Conservation (phyloP, 2,797 vertebrate species). For the Gastrophryne carolinensis region DNA sequence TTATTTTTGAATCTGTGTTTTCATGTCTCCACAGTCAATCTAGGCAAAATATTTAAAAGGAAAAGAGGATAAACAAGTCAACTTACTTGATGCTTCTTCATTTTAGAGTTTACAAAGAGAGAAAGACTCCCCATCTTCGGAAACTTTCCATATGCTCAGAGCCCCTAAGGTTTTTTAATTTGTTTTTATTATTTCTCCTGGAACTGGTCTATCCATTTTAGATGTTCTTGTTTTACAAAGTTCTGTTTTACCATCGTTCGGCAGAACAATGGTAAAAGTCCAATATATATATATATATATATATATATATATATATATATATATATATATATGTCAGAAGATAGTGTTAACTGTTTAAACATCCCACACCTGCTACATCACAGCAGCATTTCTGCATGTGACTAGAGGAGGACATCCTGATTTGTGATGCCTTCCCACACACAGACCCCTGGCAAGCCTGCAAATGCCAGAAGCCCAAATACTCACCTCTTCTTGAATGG, state of each 20-base stretch:
- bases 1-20: constrained; percentile 55
- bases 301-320: too few species aligned
- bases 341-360: too few species aligned
- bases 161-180: constrained; percentile 91
- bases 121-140: constrained; percentile 98
- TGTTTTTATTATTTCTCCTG: constrained; percentile 77
- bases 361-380: too few species aligned
- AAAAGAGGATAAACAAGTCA: constrained; percentile 65
- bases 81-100: constrained; percentile 90
- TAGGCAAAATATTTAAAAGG: constrained; percentile 56
- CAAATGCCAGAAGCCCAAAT: too few species aligned
- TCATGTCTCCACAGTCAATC: constrained; percentile 57
- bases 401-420: too few species aligned
- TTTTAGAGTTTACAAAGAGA: constrained; percentile 99
- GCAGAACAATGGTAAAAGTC: neutral
- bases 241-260: neutral
- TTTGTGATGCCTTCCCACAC: too few species aligned
- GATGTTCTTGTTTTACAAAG: constrained; percentile 3
- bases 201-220: constrained; percentile 38
- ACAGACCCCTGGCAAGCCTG: too few species aligned
- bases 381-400: too few species aligned
- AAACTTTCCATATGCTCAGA: constrained; percentile 99
- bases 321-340: too few species aligned
- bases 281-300: too few species aligned
- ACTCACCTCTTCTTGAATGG: too few species aligned